phyloP scores from a whole-genome alignment of 1,140 invertebrate genomes.

The Armadillidium nasatum region DNA sequence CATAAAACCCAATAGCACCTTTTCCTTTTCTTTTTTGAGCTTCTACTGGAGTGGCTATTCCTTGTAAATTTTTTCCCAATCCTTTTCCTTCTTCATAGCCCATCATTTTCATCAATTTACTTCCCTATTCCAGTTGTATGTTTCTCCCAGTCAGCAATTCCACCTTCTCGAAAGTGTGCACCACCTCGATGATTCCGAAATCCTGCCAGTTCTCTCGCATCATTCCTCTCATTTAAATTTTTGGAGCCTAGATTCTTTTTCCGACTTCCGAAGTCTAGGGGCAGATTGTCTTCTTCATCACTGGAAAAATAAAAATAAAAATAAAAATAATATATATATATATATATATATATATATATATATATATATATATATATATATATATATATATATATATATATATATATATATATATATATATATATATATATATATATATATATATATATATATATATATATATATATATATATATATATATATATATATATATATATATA shows the following conservation, averaged over 20 bases:
- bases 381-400: no score
- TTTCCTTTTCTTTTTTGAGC: slow-evolving; percentile 84
- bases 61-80: slow-evolving; percentile 90
- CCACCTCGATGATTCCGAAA: slow-evolving; percentile 8
- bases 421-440: no score
- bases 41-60: slow-evolving; percentile 90
- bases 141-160: slow-evolving; percentile 83
- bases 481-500: no score
- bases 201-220: slow-evolving; percentile 30
- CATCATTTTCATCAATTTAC: slow-evolving; percentile 91
- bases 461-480: slow-evolving; percentile 46
- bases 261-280: slow-evolving; percentile 28
- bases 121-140: slow-evolving; percentile 93
- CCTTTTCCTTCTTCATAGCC: slow-evolving; percentile 95
- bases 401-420: no score
- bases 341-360: slow-evolving; percentile 20
- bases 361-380: no score
- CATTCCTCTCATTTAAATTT: slow-evolving; percentile 21
- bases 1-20: slow-evolving; percentile 85
- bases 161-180: slow-evolving; percentile 54
- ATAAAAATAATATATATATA: neutral
- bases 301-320: no score
- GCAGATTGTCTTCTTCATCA: slow-evolving; percentile 53
- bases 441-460: no score
- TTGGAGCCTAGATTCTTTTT: slow-evolving; percentile 12